phyloP scores from a whole-genome alignment of 2,797 vertebrate genomes.

The Bradypodion ventrale region DNA sequence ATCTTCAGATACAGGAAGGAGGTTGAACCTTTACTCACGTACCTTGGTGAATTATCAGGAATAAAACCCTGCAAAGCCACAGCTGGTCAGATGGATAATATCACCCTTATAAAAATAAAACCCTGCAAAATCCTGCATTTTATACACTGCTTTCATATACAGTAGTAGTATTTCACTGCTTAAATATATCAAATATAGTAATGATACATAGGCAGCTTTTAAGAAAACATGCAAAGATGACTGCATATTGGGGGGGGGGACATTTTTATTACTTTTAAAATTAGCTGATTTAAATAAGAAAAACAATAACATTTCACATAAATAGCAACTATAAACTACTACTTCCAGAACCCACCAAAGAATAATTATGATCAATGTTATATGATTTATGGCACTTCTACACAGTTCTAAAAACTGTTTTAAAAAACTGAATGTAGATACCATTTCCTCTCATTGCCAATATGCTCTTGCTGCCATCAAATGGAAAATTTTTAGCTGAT shows the following conservation, averaged over 20 bases:
- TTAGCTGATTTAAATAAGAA: background rate
- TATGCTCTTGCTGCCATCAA: constrained; percentile 27
- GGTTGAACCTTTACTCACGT: background rate
- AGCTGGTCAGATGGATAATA: background rate
- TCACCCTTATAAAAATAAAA: background rate
- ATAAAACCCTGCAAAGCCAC: background rate
- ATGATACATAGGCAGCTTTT: background rate
- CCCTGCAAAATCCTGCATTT: background rate
- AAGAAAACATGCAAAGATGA: background rate
- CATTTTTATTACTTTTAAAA: background rate
- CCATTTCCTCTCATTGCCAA: constrained; percentile 66
- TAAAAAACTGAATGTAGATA: constrained; percentile 39
- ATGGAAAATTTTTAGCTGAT: constrained; percentile 51
- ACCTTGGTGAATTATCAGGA: background rate
- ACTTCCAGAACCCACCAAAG: background rate
- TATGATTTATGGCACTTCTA: background rate
- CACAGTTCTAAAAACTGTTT: constrained; percentile 16
- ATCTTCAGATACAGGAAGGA: background rate
- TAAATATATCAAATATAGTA: background rate
- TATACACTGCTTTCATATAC: background rate
- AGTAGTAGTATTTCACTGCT: background rate
- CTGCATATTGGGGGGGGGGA: background rate
- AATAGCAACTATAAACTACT: background rate
- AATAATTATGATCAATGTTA: background rate
- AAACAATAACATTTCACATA: background rate